Base-by-base conservation (phyloP, 2,888 invertebrate genomes). In the Ptychoptera contaminata region DNA sequence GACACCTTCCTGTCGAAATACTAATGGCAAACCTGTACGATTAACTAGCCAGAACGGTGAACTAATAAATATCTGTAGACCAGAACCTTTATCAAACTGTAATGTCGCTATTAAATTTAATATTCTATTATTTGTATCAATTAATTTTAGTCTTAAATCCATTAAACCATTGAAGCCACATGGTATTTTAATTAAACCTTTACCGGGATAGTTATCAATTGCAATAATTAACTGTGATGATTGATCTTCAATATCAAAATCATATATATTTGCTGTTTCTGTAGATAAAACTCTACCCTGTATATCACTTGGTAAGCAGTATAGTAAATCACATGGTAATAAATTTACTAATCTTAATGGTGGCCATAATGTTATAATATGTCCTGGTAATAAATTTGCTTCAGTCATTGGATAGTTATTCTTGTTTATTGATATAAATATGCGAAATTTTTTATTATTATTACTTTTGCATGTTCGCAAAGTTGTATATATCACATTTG, bases 31-130 rank as follows among this genome's bases (percentile, higher is more conserved):
- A 0, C 96, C 96, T 7, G 93, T 86, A 64, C 87, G 86, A 69
- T 98, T 97, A 47, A 97, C 79, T 52, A 98, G 76, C 96, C 96
- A 97, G 68, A 83, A 93, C 2, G 88, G 84, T 2, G 87, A 84
- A 41, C 80, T 82, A 23, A 94, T 72, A 4, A 30, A 30, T 16
- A 42, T 23, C n/a, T 42, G 42, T 34, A 42, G 12, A 8, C 74
- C 76, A n/a, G 69, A 73, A 12, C 78, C 79, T 54, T 70, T 71
- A 35, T 70, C 66, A 1, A 70, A 67, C 30, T 68, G 63, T 40
- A 81, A 77, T 30, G 76, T 70, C 1, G 84, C 82, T 46, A 78
- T 74, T 16, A 96, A 70, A 53, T 82, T 77, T 10, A 94, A 69
- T 46, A 82, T 72, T 40, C 93, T 69, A 2, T 78, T 76, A 8